phyloP scores from a whole-genome alignment of 2,113 vertebrate genomes.

The Hypocryptadius cinnamomeus region DNA sequence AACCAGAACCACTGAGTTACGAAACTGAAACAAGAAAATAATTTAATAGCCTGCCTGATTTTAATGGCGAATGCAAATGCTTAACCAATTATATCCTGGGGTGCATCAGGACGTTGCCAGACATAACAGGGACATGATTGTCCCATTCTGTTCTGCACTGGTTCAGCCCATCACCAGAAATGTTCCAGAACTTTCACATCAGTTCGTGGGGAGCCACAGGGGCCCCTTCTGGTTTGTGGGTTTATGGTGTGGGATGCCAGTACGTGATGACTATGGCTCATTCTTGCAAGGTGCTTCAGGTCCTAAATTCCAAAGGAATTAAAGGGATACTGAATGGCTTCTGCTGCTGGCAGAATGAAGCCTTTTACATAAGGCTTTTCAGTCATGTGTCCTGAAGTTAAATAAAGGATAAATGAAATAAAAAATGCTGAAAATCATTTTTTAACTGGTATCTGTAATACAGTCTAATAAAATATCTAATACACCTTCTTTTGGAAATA shows the following conservation, averaged over 20 bases:
- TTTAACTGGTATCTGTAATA: neutral
- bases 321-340: neutral
- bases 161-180: neutral
- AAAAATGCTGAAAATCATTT: neutral
- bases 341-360: neutral
- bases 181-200: neutral
- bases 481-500: neutral
- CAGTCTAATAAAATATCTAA: neutral
- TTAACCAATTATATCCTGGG: neutral
- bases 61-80: neutral
- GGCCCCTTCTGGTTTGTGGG: neutral
- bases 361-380: neutral
- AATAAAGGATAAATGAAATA: neutral
- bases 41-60: neutral
- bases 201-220: neutral
- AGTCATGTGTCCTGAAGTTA: neutral
- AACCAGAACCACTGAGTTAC: neutral
- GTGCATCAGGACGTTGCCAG: neutral
- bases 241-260: neutral
- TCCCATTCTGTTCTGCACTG: neutral
- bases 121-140: fast-evolving
- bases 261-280: neutral
- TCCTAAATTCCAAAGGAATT: neutral
- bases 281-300: neutral
- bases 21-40: neutral